phyloP scores from a whole-genome alignment of 2,113 vertebrate genomes.

The Percopsis transmontana region DNA sequence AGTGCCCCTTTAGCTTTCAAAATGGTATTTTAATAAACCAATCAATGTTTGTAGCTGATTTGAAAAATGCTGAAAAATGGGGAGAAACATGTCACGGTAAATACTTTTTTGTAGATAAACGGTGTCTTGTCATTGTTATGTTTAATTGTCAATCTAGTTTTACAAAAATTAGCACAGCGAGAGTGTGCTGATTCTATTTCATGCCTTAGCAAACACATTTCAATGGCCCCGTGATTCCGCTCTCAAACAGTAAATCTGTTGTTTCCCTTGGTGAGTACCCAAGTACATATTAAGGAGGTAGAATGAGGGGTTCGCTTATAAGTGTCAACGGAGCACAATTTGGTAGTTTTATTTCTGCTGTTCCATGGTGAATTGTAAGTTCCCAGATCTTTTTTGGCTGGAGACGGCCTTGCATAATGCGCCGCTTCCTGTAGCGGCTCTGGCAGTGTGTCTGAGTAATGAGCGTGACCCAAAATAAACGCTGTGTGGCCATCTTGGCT shows the following conservation, averaged over 20 bases:
- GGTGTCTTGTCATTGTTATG: constrained; percentile 27
- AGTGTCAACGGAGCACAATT: constrained; percentile 56
- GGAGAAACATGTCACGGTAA: background rate
- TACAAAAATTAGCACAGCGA: constrained; percentile 49
- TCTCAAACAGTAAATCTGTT: constrained; percentile 47
- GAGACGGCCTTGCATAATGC: constrained; percentile 38
- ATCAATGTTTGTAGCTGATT: background rate
- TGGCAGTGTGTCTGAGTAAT: constrained; percentile 66
- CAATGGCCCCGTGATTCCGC: constrained; percentile 13
- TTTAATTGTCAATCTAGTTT: constrained; percentile 39
- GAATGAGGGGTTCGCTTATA: constrained; percentile 18
- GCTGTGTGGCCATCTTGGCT: constrained; percentile 70
- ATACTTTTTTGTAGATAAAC: constrained; percentile 2
- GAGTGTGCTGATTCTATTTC: constrained; percentile 34
- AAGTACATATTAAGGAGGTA: constrained; percentile 44
- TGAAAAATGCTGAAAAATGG: background rate
- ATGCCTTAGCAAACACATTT: constrained; percentile 48
- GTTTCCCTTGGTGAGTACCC: constrained; percentile 14
- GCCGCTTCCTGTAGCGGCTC: constrained; percentile 34
- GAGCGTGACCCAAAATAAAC: constrained; percentile 69
- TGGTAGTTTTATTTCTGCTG: constrained; percentile 49
- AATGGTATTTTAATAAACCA: background rate
- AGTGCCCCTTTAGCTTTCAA: too few species aligned
- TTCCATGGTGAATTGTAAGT: constrained; percentile 51
- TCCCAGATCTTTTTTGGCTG: constrained; percentile 45